A percentile compares a stretch with the other conserved stretches of the same genome.
Evolutionary conservation across 2,888 invertebrate genomes (phyloP).

Genomic region (Gisinianus flammeolus): DNA sequence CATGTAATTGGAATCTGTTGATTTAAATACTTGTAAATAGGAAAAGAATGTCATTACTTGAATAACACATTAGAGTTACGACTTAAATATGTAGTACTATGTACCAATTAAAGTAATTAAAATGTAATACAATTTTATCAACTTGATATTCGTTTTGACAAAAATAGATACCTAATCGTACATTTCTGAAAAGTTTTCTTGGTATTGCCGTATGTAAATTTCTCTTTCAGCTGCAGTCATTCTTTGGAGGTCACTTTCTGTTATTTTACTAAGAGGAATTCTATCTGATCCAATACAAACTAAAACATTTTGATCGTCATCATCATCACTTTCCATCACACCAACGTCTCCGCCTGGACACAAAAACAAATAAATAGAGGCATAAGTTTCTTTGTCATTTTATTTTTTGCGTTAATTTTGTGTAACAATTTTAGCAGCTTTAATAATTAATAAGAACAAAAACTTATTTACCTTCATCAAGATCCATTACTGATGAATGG

Average conservation of each 20-base stretch:
- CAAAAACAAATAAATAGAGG: constrained; percentile 19
- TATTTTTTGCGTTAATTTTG: background rate
- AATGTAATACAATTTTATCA: too few relatives aligned
- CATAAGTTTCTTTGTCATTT: constrained; percentile 40
- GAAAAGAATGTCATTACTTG: too few relatives aligned
- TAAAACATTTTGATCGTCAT: constrained; percentile 79
- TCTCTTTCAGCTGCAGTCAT: constrained; percentile 94
- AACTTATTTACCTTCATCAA: constrained; percentile 35
- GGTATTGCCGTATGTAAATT: constrained; percentile 90
- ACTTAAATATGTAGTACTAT: too few relatives aligned
- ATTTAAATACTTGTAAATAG: too few relatives aligned
- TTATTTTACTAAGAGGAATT: constrained; percentile 82
- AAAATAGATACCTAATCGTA: constrained; percentile 70
- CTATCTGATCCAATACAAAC: constrained; percentile 80
- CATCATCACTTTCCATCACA: constrained; percentile 73
- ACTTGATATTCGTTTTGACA: too few relatives aligned
- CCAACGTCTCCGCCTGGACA: constrained; percentile 63
- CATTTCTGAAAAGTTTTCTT: constrained; percentile 90
- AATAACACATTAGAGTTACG: too few relatives aligned
- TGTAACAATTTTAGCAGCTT: background rate
- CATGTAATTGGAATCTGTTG: too few relatives aligned
- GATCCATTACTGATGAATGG: constrained; percentile 34
- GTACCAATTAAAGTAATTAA: too few relatives aligned
- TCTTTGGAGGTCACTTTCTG: constrained; percentile 82
- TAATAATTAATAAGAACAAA: background rate